phyloP scores from a whole-genome alignment of 2,888 invertebrate genomes.

The Lasius platythorax region DNA sequence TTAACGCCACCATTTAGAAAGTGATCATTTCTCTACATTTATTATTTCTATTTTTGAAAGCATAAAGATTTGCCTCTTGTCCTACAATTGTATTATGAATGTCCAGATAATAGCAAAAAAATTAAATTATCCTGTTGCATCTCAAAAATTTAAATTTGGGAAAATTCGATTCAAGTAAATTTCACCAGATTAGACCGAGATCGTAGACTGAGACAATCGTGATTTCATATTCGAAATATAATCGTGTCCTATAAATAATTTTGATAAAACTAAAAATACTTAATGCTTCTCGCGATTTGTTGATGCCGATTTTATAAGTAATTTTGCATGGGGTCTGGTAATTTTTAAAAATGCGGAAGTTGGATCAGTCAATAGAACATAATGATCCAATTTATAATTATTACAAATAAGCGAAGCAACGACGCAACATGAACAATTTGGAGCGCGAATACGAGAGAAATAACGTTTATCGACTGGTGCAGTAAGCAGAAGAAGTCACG shows the following conservation, averaged over 20 bases:
- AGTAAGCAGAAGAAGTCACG: conserved; percentile 30
- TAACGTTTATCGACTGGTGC: conserved; percentile 43
- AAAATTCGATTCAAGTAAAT: not conserved
- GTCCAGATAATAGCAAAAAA: conserved; percentile 3
- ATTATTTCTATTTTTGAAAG: conserved; percentile 15
- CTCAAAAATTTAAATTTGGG: not conserved
- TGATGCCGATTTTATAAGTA: not conserved
- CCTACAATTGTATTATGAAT: conserved; percentile 21
- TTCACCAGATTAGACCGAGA: not conserved
- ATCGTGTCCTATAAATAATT: not conserved
- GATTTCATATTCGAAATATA: not conserved
- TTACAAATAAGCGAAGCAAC: not conserved
- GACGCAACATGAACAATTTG: conserved; percentile 36
- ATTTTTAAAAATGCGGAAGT: not conserved
- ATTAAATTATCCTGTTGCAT: conserved; percentile 2
- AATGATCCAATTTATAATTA: not conserved
- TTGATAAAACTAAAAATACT: not conserved
- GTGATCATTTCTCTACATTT: not conserved
- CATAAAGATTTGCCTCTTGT: conserved; percentile 11
- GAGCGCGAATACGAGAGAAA: conserved; percentile 31
- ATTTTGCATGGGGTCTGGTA: not conserved
- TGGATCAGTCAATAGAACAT: not conserved
- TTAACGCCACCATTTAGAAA: not conserved
- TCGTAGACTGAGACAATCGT: not conserved
- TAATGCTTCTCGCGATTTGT: not conserved